A percentile compares a stretch with the other conserved stretches of the same genome.
Evolutionary conservation across 1,140 invertebrate genomes (phyloP).

Genomic region (Pemphigus obesinymphae): DNA sequence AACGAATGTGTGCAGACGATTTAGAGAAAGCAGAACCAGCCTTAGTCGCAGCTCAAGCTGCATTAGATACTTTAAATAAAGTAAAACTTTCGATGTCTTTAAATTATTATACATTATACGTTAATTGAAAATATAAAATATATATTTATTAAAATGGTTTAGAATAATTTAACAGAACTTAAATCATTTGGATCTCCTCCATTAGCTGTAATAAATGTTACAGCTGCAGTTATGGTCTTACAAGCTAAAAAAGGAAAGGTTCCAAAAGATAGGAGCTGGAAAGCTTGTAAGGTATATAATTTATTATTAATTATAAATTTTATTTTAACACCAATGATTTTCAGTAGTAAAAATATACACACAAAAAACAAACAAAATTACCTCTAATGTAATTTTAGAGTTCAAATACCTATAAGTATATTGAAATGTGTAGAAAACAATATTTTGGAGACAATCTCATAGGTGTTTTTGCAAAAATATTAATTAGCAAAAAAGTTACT

Average conservation of each 20-base stretch:
- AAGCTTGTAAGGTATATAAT: conserved; percentile 67
- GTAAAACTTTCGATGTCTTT: conserved; percentile 49
- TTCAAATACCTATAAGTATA: too few species aligned
- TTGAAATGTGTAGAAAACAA: too few species aligned
- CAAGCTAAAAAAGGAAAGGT: conserved; percentile 81
- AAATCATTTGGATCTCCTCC: conserved; percentile 86
- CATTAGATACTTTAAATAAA: conserved; percentile 89
- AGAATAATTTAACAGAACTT: conserved; percentile 85
- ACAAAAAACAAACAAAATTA: too few species aligned
- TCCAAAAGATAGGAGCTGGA: conserved; percentile 90
- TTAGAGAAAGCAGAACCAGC: conserved; percentile 87
- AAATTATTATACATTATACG: not conserved
- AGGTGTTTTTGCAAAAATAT: too few species aligned
- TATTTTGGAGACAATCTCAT: too few species aligned
- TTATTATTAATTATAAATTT: not conserved
- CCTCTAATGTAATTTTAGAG: too few species aligned
- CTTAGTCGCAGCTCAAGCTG: conserved; percentile 78
- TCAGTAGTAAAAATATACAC: too few species aligned
- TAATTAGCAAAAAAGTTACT: too few species aligned
- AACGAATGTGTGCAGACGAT: conserved; percentile 83
- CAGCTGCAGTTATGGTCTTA: conserved; percentile 75
- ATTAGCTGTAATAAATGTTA: conserved; percentile 77
- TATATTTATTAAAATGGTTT: conserved; percentile 33
- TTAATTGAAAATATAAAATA: not conserved
- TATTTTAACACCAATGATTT: too few species aligned